Evolutionary conservation across 2,888 invertebrate species (phyloP).

Genomic region (Yponomeuta plumbellus): DNA sequence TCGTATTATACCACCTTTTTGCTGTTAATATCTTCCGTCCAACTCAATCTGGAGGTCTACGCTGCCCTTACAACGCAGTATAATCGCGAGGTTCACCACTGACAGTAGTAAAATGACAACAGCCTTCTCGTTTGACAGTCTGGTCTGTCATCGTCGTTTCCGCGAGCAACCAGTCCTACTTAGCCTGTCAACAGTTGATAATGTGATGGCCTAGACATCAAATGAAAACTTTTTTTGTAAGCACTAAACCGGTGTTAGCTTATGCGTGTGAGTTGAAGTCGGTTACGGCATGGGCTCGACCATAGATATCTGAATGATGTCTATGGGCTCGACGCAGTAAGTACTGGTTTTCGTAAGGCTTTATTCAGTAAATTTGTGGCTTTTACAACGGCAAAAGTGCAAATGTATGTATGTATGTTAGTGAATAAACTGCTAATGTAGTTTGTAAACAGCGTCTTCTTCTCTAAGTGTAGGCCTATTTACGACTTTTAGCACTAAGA

Average conservation of each 20-base stretch:
- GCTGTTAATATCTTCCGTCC: background rate
- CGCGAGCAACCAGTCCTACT: background rate
- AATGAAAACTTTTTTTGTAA: background rate
- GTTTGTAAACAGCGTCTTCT: no score
- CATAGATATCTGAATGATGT: no score
- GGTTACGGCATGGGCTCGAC: no score
- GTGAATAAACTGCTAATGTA: no score
- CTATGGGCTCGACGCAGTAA: no score
- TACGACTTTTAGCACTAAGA: no score
- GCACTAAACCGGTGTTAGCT: background rate
- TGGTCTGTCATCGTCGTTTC: background rate
- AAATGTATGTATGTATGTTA: no score
- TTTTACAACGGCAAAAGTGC: no score
- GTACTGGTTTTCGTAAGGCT: no score
- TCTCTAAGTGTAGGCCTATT: no score
- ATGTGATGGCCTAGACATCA: background rate
- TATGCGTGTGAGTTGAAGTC: no score
- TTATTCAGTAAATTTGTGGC: no score
- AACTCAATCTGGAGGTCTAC: background rate
- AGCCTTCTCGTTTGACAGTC: background rate
- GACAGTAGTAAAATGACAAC: background rate
- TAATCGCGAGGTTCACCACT: background rate
- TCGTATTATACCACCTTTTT: background rate
- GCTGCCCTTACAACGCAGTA: background rate
- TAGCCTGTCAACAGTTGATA: background rate